Evolutionary conservation across 1,140 invertebrate genomes (phyloP), one percentile per base, ranked within the genome.

Genomic region (Megathymus violae): DNA sequence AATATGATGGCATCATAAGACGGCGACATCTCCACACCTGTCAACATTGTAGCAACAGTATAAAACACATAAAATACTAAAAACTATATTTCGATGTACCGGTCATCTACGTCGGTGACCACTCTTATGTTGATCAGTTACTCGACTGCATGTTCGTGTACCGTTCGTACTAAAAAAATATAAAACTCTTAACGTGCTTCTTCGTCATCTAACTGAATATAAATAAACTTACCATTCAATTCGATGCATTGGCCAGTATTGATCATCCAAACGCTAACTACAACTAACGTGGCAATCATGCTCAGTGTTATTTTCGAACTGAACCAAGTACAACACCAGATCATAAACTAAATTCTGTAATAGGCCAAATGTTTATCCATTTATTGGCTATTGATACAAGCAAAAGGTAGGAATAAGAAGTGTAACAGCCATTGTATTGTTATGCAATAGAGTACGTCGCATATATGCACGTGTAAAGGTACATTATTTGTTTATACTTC

Each of bases 1-100:
- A 82, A 82, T 52, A 90, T 83, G 58, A 88, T 82, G 13, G 83
- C 77, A 67, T 88, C 80, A 17, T 84, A 85, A 47, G 80, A 65
- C 25, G 88, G 84, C 43, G 76, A 70, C 7, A 77, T 16, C 46
- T 84, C 72, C 14, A 69, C 4, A 36, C n/a, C 56, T 64, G 41
- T 71, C 67, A 17, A 73, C 52, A 70, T 69, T 7, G 3, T 5
- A 1, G 4, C 7, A 4, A 31, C 19, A 22, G 19, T 22, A 3
- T 22, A 22, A 22, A 22, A 22, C 19, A 22, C 19, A 22, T 31
- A 22, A 22, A 22, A 9, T 31, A 31, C 7, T 22, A 22, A 22
- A 22, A 22, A 6, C 27, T 22, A 5, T 22, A 22, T n/a, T n/a
- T n/a, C n/a, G n/a, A n/a, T n/a, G n/a, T n/a, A n/a, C n/a, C n/a